Base-by-base conservation (phyloP, 2,888 invertebrate species). In the Drosophila demipolita region DNA sequence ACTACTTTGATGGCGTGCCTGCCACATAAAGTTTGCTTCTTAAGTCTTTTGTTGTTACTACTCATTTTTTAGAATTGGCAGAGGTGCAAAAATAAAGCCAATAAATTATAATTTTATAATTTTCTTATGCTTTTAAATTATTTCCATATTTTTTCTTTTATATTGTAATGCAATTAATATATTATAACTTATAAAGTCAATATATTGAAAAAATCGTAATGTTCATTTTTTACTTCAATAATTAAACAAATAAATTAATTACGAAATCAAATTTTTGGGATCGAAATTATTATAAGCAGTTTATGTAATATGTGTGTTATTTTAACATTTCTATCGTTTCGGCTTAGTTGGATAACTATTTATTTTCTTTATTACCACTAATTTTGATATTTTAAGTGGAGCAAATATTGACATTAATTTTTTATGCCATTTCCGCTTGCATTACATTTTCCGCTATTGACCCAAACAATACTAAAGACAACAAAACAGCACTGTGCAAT, bases 401-500 rank as follows among this genome's bases (percentile, higher is more conserved):
- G 54, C 52, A 49, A 71, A 73, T 70, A 71, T 36, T 52, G 42
- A 62, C 62, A 81, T 73, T 61, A 73, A 77, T 75, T 75, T 78
- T 66, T 57, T 61, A 52, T 66, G 73, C 73, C 66, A 81, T 79
- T 89, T 87, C 79, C 86, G 89, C 82, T 89, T 87, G 48, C 63
- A 76, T 62, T 78, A 75, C 61, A 76, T 83, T 88, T 88, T 81
- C 73, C 75, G 77, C 84, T 71, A 80, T 72, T 73, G 73, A 77
- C 80, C 73, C 73, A 68, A 45, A 65, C 59, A 67, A 55, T 11
- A 3, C n/a, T 48, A 29, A 68, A 52, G 54, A 60, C 60, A 42
- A 50, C 54, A 81, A 59, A 53, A 61, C 53, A 71, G 62, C 64
- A 63, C 53, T 66, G 50, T 66, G 66, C 57, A 50, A 50, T 48